Percentiles rank a stretch among this genome's conserved stretches.
Evolutionary conservation across 2,888 invertebrate species (phyloP).

Genomic region (Synanthedon tipuliformis): DNA sequence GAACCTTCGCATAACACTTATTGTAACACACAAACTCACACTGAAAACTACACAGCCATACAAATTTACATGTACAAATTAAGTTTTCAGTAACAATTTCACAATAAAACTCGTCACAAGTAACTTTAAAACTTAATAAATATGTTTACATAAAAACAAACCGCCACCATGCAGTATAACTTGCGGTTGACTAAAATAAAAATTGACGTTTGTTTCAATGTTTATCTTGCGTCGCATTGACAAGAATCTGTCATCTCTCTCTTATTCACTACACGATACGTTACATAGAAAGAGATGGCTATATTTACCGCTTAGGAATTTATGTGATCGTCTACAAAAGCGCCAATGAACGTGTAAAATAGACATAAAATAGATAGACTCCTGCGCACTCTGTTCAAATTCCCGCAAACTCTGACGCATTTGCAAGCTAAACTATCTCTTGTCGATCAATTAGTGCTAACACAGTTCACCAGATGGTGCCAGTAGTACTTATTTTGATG

Average conservation of each 20-base stretch:
- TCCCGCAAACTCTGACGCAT: too few relatives aligned
- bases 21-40: slow-evolving; percentile 10
- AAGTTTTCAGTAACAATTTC: neutral
- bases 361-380: too few relatives aligned
- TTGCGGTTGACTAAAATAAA: slow-evolving; percentile 28
- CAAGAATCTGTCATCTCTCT: slow-evolving; percentile 24
- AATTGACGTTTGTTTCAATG: slow-evolving; percentile 22
- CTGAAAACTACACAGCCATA: slow-evolving; percentile 7
- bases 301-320: slow-evolving; percentile 17
- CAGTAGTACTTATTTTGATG: too few relatives aligned
- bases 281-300: slow-evolving; percentile 15
- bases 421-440: too few relatives aligned
- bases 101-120: neutral
- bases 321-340: slow-evolving; percentile 4
- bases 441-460: too few relatives aligned
- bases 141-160: slow-evolving; percentile 5
- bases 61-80: neutral
- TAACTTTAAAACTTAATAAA: slow-evolving; percentile 1
- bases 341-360: neutral
- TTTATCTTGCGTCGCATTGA: slow-evolving; percentile 47
- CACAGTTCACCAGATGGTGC: too few relatives aligned
- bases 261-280: slow-evolving; percentile 2
- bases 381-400: too few relatives aligned
- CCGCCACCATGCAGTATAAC: slow-evolving; percentile 38
- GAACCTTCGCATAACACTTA: slow-evolving; percentile 26